These are phyloP conservation scores for Cerceris rybyensis DNA, from an alignment of 2,888 invertebrate genomes.

Conservation along the genomic window DNA sequence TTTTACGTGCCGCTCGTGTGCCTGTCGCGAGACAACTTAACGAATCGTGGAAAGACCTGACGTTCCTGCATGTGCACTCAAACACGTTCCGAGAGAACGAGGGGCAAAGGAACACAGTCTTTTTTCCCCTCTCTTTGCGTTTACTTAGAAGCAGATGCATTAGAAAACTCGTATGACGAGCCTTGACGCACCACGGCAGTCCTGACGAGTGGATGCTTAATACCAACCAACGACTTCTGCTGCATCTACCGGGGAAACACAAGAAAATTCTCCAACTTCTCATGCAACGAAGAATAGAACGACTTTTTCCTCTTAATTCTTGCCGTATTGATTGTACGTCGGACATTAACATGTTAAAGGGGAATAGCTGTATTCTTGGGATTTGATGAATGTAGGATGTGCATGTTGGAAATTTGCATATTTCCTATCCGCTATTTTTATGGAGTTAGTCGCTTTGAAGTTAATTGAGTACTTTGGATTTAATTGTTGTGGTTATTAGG, in stretches of 20 bases:
- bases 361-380: no score
- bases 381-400: no score
- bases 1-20: conserved; percentile 71
- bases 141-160: conserved; percentile 74
- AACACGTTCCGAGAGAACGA: conserved; percentile 42
- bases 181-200: conserved; percentile 33
- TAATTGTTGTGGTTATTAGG: no score
- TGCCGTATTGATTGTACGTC: background rate
- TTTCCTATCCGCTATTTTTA: no score
- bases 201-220: conserved; percentile 25
- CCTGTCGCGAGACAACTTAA: conserved; percentile 58
- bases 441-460: no score
- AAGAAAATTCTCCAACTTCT: conserved; percentile 1
- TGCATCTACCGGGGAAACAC: conserved; percentile 10
- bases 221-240: conserved; percentile 7
- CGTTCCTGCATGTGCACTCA: conserved; percentile 50
- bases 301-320: background rate
- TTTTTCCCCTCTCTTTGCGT: conserved; percentile 39
- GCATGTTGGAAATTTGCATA: no score
- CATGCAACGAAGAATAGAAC: background rate
- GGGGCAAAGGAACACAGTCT: conserved; percentile 28
- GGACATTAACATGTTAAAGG: no score
- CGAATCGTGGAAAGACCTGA: conserved; percentile 65
- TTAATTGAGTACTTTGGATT: no score
- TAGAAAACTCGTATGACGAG: conserved; percentile 69